Evolutionary conservation across 35 echinoderm and acorn worm genomes (phyloP).

Genomic region (Apostichopus californicus): DNA sequence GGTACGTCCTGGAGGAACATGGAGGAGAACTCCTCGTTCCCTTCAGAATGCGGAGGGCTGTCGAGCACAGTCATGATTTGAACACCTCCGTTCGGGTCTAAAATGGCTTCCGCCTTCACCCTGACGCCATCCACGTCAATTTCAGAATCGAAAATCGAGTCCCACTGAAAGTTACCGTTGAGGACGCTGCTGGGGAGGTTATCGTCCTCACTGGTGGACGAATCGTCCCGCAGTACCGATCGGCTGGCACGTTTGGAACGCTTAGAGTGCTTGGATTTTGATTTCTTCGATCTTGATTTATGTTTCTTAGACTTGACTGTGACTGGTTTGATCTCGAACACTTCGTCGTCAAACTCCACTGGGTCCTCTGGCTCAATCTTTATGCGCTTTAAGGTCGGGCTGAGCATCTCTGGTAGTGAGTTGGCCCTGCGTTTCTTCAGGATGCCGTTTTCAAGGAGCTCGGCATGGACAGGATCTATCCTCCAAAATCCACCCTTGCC

Average conservation of each 20-base stretch:
- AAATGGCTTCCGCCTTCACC: constrained; percentile 90
- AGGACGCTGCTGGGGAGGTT: constrained; percentile 82
- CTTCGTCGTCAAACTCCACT: constrained; percentile 38
- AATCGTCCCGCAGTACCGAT: constrained; percentile 27
- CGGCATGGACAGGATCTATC: constrained; percentile 95
- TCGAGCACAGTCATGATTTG: constrained; percentile 53
- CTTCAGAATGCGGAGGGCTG: constrained; percentile 74
- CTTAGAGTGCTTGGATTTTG: constrained; percentile 43
- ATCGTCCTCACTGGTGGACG: constrained; percentile 60
- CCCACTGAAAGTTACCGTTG: constrained; percentile 78
- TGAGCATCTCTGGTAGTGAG: constrained; percentile 56
- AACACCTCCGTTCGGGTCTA: constrained; percentile 48
- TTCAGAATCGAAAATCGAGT: constrained; percentile 82
- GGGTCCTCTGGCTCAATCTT: constrained; percentile 70
- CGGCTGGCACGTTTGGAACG: constrained; percentile 33
- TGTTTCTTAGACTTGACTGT: constrained; percentile 71
- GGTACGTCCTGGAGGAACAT: constrained; percentile 12
- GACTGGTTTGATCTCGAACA: constrained; percentile 44
- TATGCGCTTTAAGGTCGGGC: constrained; percentile 63
- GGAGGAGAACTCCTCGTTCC: constrained; percentile 31
- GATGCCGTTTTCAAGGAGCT: constrained; percentile 91
- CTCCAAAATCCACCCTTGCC: constrained; percentile 99
- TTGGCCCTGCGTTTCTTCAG: constrained; percentile 86
- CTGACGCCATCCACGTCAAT: constrained; percentile 88
- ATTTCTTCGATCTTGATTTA: constrained; percentile 44